These are phyloP conservation scores for Luffia ferchaultella DNA, from an alignment of 2,888 invertebrate species.

Conservation along the genomic window DNA sequence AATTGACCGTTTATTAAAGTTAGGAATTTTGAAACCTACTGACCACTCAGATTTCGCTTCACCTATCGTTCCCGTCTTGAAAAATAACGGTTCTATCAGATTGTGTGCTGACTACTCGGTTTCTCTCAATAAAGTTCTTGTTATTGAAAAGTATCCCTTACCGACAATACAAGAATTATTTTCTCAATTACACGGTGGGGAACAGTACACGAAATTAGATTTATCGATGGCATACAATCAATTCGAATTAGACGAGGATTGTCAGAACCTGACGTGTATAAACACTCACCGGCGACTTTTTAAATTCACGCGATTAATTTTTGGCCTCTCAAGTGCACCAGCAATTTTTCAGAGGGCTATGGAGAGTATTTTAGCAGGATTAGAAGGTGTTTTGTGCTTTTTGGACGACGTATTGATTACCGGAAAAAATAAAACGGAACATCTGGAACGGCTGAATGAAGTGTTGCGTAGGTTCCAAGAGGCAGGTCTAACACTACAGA, in stretches of 20 bases:
- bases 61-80: constrained; percentile 17
- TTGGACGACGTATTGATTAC: constrained; percentile 7
- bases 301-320: constrained; percentile 21
- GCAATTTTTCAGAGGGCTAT: constrained; percentile 28
- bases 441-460: background rate
- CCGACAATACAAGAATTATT: constrained; percentile 19
- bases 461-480: background rate
- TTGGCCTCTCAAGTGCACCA: constrained; percentile 23
- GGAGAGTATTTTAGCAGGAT: constrained; percentile 11
- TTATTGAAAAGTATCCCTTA: constrained; percentile 19
- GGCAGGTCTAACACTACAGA: background rate
- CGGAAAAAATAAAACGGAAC: background rate
- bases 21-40: constrained; percentile 18
- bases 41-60: constrained; percentile 16
- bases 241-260: constrained; percentile 8
- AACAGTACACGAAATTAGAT: constrained; percentile 19
- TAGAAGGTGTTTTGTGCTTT: constrained; percentile 5
- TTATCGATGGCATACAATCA: constrained; percentile 9
- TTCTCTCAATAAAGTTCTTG: constrained; percentile 20
- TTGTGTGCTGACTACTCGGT: constrained; percentile 19
- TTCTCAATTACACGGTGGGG: constrained; percentile 15
- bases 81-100: constrained; percentile 12
- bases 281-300: constrained; percentile 22
- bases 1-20: constrained; percentile 12
- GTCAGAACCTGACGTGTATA: constrained; percentile 17